A percentile compares a stretch with the other conserved stretches of the same genome.
Evolutionary conservation across 2,797 vertebrate genomes (phyloP).

Genomic region (Philypnodon macrostomus): DNA sequence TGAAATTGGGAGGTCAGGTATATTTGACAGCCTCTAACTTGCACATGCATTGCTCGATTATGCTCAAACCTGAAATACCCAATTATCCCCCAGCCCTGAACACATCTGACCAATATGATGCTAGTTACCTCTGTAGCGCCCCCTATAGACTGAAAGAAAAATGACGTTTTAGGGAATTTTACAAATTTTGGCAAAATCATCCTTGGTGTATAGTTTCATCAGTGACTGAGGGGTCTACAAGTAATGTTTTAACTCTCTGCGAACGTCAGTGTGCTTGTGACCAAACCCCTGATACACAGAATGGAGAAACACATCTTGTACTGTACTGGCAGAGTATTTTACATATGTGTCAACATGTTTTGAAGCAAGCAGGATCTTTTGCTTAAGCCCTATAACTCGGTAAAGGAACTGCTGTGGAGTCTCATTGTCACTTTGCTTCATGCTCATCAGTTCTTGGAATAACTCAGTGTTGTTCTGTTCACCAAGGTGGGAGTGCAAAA

Average conservation of each 20-base stretch:
- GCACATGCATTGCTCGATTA: too few relatives aligned
- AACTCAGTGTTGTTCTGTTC: slow-evolving; percentile 12
- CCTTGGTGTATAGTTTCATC: too few relatives aligned
- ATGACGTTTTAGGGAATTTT: too few relatives aligned
- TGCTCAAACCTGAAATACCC: too few relatives aligned
- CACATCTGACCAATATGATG: too few relatives aligned
- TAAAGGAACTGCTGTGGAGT: slow-evolving; percentile 38
- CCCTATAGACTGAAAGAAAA: too few relatives aligned
- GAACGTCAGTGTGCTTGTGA: slow-evolving; percentile 9
- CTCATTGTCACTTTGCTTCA: slow-evolving; percentile 23
- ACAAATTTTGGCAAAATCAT: too few relatives aligned
- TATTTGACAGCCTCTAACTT: too few relatives aligned
- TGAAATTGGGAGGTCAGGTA: too few relatives aligned
- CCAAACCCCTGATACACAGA: slow-evolving; percentile 31
- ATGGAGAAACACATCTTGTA: slow-evolving; percentile 27
- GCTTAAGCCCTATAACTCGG: slow-evolving; percentile 28
- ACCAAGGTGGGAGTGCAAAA: slow-evolving; percentile 8
- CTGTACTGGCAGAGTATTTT: not conserved
- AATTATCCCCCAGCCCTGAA: too few relatives aligned
- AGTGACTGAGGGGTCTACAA: slow-evolving; percentile 2
- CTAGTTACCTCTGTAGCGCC: too few relatives aligned
- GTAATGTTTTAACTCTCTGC: slow-evolving; percentile 14
- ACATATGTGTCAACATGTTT: not conserved
- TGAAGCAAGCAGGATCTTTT: slow-evolving; percentile 13
- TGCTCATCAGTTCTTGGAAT: slow-evolving; percentile 42